Evolutionary conservation across 2,113 vertebrate genomes (phyloP), one percentile per base, ranked within the genome.

Genomic region (Saguinus imperator): DNA sequence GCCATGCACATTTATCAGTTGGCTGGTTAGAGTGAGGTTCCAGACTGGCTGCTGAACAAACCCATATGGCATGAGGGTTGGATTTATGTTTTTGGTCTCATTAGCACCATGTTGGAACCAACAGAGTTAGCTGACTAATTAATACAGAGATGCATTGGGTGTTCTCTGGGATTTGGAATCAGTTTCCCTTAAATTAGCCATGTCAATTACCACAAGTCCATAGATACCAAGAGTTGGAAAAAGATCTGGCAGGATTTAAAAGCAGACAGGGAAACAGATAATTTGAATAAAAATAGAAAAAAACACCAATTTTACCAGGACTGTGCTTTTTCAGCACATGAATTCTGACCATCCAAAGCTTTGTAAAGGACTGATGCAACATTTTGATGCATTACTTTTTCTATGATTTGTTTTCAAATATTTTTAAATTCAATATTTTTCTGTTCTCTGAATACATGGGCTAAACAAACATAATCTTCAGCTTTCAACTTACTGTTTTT

Each of bases 131-230:
- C 87, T 0, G 8, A 75, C 91, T 97, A 97, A 97, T 97, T 97
- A 98, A 97, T 96, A 96, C 84, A 88, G 92, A 87, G 92, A 95
- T 95, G 81, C 48, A 20, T 57, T 95, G 84, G 77, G 94, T 76
- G 66, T 95, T 97, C 90, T 94, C 84, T 96, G 97, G 90, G 94
- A 97, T 70, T 98, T 97, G 96, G 92, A 97, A 92, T 97, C 90
- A 70, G 94, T 97, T 98, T 97, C 95, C 92, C 91, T 96, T 96
- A 94, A 94, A 95, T 98, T 94, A 96, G 70, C 92, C 93, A 91
- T 90, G 94, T 96, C 96, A 96, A 45, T 97, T 94, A 95, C 79
- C 89, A 68, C 27, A 45, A 92, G 84, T 70, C 95, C 72, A 9
- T 85, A 85, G 94, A 94, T 66, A 96, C 64, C 52, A 40, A 88